phyloP scores from a whole-genome alignment of 53 echinoderm and acorn worm species.

The Astropecten irregularis region DNA sequence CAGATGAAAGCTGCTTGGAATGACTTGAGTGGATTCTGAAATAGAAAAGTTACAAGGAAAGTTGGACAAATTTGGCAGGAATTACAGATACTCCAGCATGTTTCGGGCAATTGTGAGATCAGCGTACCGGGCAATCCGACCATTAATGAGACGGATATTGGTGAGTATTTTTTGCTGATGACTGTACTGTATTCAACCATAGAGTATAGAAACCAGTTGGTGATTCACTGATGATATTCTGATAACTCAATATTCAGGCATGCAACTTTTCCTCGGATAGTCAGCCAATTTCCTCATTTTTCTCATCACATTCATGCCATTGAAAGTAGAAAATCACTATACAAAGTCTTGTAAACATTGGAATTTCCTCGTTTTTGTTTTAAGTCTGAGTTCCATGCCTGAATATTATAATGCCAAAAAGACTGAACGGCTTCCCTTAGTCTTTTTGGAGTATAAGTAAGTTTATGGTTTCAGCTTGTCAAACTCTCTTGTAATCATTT shows the following conservation, averaged over 20 bases:
- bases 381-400: neutral
- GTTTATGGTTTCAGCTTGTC: no score
- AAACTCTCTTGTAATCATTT: no score
- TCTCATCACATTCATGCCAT: no score
- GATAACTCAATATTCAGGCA: neutral
- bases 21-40: neutral
- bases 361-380: no score
- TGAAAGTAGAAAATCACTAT: no score
- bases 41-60: neutral
- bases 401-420: no score
- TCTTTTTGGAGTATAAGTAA: no score
- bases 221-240: neutral
- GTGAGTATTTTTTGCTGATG: neutral
- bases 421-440: no score
- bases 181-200: neutral
- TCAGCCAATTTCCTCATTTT: no score
- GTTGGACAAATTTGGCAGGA: neutral
- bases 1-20: neutral
- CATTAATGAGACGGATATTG: constrained; percentile 16
- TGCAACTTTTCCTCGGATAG: no score
- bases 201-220: neutral
- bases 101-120: constrained; percentile 30
- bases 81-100: neutral
- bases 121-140: constrained; percentile 17
- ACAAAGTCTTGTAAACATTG: no score